phyloP scores from a whole-genome alignment of 2,113 vertebrate genomes.

The Panurus biarmicus region DNA sequence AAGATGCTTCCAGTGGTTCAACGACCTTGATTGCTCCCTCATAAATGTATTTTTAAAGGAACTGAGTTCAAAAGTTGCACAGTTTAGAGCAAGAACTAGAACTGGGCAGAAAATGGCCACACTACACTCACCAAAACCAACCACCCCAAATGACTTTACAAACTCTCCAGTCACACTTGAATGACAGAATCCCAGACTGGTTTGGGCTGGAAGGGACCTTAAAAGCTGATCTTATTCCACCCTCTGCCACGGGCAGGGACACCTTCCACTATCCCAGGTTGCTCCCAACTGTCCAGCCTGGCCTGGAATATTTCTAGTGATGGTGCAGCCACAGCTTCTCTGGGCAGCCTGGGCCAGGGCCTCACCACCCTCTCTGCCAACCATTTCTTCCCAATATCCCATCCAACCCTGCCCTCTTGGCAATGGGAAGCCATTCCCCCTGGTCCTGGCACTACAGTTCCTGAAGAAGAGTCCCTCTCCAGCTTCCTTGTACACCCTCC shows the following conservation, averaged over 20 bases:
- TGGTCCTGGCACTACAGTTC: not conserved
- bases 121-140: accelerated
- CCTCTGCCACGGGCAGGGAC: not conserved
- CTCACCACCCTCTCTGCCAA: not conserved
- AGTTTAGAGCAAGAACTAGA: not conserved
- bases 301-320: not conserved
- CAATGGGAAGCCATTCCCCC: not conserved
- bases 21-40: not conserved
- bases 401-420: not conserved
- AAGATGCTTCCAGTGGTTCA: not conserved
- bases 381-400: not conserved
- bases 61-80: not conserved
- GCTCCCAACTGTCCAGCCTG: not conserved
- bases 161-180: not conserved
- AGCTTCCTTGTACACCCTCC: not conserved
- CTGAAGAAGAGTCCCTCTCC: not conserved
- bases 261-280: not conserved
- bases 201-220: not conserved
- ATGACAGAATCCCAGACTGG: not conserved
- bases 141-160: not conserved
- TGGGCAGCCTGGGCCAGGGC: not conserved
- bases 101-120: not conserved
- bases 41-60: not conserved
- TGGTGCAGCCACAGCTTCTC: not conserved
- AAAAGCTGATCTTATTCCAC: not conserved